Evolutionary conservation across 1,140 invertebrate genomes (phyloP).

Genomic region (Bombus pyrosoma): DNA sequence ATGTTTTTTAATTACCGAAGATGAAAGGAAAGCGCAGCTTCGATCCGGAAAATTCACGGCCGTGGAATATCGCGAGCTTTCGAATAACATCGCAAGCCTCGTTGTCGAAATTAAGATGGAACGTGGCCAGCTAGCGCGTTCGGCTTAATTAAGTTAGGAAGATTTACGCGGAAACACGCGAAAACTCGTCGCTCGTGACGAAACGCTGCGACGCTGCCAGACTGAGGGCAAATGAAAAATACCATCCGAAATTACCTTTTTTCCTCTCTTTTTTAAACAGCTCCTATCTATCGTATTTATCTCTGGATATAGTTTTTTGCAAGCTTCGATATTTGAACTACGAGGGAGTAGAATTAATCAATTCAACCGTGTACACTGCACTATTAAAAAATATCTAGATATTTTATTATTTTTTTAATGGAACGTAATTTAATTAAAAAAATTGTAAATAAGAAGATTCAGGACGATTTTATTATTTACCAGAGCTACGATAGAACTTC

Average conservation of each 20-base stretch:
- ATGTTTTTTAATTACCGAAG: conserved; percentile 17
- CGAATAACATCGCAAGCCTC: neutral
- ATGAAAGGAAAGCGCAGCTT: conserved; percentile 6
- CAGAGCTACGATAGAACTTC: too few species aligned
- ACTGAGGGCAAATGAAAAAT: neutral
- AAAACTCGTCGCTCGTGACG: neutral
- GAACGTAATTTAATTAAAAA: too few species aligned
- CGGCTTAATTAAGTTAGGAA: conserved; percentile 8
- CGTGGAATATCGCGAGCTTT: neutral
- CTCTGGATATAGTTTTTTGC: too few species aligned
- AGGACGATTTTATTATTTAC: too few species aligned
- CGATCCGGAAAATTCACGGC: conserved; percentile 8
- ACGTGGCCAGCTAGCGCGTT: conserved; percentile 1
- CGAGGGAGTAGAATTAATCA: too few species aligned
- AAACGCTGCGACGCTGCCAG: neutral
- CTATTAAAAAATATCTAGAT: too few species aligned
- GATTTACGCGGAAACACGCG: conserved; percentile 17
- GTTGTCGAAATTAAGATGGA: conserved; percentile 36
- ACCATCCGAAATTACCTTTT: neutral
- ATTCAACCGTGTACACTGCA: too few species aligned
- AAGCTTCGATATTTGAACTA: too few species aligned
- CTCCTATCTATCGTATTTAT: too few species aligned
- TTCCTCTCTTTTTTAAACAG: neutral
- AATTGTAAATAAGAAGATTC: too few species aligned
- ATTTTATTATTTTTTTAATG: too few species aligned